These are phyloP conservation scores for Rhadinocentrus ornatus DNA, from an alignment of 2,797 vertebrate species.

Conservation along the genomic window DNA sequence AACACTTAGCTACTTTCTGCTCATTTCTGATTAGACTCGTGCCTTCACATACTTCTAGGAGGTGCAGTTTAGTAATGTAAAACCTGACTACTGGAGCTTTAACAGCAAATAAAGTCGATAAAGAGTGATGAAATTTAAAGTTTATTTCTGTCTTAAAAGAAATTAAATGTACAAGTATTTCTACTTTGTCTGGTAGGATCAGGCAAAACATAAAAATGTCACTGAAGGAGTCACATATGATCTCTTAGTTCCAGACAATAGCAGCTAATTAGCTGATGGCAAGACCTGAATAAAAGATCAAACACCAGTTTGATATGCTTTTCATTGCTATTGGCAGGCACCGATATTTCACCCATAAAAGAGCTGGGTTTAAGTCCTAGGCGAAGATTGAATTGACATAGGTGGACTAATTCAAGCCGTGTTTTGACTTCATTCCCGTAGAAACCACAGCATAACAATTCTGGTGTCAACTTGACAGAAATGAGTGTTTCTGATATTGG, in stretches of 20 bases:
- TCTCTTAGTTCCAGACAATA: conserved; percentile 28
- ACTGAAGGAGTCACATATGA: neutral
- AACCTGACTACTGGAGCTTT: neutral
- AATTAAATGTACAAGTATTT: neutral
- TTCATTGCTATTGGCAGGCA: conserved; percentile 47
- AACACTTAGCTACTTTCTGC: no score
- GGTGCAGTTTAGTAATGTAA: neutral
- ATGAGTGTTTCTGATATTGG: conserved; percentile 32
- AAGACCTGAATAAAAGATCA: conserved; percentile 27
- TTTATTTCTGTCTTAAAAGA: neutral
- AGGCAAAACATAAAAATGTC: neutral
- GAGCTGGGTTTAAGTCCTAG: conserved; percentile 62
- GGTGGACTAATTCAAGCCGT: conserved; percentile 74
- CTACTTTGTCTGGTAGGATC: neutral
- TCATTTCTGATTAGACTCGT: no score
- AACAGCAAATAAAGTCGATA: neutral
- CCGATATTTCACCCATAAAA: conserved; percentile 15
- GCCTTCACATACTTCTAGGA: neutral
- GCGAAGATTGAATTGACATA: conserved; percentile 47
- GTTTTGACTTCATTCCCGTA: conserved; percentile 66
- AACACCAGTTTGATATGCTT: conserved; percentile 33
- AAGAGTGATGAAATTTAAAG: neutral
- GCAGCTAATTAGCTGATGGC: conserved; percentile 44
- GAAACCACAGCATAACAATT: conserved; percentile 48
- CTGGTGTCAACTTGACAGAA: conserved; percentile 36